Base-by-base conservation (phyloP, 2,113 vertebrate genomes). In the Corythaeola cristata region DNA sequence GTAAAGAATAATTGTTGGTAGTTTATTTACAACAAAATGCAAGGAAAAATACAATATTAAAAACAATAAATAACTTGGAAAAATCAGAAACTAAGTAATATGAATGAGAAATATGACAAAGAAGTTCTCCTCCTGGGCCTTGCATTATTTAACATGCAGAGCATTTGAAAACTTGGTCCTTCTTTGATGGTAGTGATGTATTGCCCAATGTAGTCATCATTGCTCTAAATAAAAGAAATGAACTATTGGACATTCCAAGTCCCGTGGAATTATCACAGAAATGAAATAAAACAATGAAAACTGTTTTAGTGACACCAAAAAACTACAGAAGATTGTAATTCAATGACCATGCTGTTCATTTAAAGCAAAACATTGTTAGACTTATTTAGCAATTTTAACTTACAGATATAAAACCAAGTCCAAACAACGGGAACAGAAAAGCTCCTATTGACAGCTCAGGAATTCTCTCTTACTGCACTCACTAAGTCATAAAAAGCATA, bases 1-100 rank as follows among this genome's bases (percentile, higher is more conserved):
- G 93, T 92, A 98, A 98, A 98, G 98, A 98, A 98, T 97, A 98
- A 95, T 98, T 97, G 92, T 97, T 98, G 90, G 96, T 97, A 98
- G 94, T 98, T 98, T 98, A 98, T 98, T 98, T 98, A 98, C 98
- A 98, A 98, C 82, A 98, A 97, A 97, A 98, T 97, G 97, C 97
- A 96, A 98, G 97, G 98, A 95, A 98, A 98, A 97, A 95, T 91
- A 97, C 97, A 96, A 94, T 98, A 98, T 98, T 97, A 97, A 98
- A 97, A 98, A 98, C 96, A 98, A 98, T 98, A 98, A 98, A 98
- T 98, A 98, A 98, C 90, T 92, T 37, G 89, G 74, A 91, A 95
- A 93, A 96, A 96, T 94, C 90, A 95, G 97, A 94, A 97, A 89
- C 93, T 93, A 95, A 93, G 80, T 89, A 91, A 96, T 94, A 88